Conservation (phyloP, 2,888 invertebrate genomes). For the Nomada ferruginata region DNA sequence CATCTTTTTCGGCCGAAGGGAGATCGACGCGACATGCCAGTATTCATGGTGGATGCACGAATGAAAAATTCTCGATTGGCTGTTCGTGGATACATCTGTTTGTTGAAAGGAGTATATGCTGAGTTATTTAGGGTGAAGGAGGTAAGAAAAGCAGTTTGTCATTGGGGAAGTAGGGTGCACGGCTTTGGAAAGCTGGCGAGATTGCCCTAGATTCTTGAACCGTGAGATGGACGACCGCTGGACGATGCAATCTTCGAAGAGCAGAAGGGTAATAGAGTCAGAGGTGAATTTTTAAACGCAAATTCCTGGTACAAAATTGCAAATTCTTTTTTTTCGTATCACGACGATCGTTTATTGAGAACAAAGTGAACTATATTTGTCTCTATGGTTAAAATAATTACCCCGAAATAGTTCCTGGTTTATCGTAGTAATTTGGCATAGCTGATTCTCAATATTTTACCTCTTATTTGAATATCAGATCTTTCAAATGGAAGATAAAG, state of each 20-base stretch:
- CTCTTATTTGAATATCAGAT: no score
- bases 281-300: conserved; percentile 17
- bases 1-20: conserved; percentile 4
- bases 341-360: neutral
- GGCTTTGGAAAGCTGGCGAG: conserved; percentile 22
- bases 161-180: conserved; percentile 2
- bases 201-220: conserved; percentile 33
- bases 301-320: neutral
- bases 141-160: conserved; percentile 18
- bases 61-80: conserved; percentile 10
- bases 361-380: conserved; percentile 1
- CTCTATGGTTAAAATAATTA: no score
- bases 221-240: conserved; percentile 20
- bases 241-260: conserved; percentile 11
- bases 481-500: no score
- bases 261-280: neutral
- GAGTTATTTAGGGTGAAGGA: conserved; percentile 42
- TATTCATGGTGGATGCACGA: neutral
- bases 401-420: no score
- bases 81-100: neutral
- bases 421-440: no score
- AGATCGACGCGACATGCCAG: neutral
- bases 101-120: neutral
- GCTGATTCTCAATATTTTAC: no score
- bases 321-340: conserved; percentile 8